phyloP scores from a whole-genome alignment of 2,113 vertebrate genomes.

The Chinchilla lanigera region DNA sequence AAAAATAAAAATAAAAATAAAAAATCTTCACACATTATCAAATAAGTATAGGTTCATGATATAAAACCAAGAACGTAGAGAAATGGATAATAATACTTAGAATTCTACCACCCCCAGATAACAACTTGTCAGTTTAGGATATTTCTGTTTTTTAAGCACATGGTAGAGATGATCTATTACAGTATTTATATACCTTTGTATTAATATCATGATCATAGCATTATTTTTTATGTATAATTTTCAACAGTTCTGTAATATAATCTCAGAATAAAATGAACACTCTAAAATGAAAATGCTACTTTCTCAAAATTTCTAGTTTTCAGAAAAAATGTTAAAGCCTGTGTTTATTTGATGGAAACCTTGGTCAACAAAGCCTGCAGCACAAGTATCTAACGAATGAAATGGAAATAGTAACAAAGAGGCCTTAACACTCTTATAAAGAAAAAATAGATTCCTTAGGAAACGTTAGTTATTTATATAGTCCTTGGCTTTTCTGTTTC shows the following conservation, averaged over 20 bases:
- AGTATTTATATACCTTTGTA: neutral
- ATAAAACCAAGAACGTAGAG: neutral
- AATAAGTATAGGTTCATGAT: slow-evolving; percentile 5
- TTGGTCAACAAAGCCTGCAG: neutral
- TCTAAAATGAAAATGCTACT: neutral
- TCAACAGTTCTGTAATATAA: neutral
- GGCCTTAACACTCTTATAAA: neutral
- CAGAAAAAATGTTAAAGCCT: neutral
- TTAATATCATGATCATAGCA: neutral
- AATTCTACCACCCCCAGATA: neutral
- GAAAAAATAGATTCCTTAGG: neutral
- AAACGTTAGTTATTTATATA: neutral
- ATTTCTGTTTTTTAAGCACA: neutral
- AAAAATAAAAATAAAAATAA: no score
- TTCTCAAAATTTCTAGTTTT: neutral
- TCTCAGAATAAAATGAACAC: slow-evolving; percentile 22
- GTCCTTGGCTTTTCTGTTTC: neutral
- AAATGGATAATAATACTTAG: neutral
- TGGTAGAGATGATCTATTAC: neutral
- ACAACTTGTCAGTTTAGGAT: neutral
- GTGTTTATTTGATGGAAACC: slow-evolving; percentile 14
- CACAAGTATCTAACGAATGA: neutral
- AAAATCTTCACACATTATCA: slow-evolving; percentile 58
- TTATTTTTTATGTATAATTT: neutral
- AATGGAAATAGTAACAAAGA: neutral